A percentile compares a stretch with the other conserved stretches of the same genome.
phyloP scores from a whole-genome alignment of 2,797 vertebrate genomes.

The Acanthurus lineatus region DNA sequence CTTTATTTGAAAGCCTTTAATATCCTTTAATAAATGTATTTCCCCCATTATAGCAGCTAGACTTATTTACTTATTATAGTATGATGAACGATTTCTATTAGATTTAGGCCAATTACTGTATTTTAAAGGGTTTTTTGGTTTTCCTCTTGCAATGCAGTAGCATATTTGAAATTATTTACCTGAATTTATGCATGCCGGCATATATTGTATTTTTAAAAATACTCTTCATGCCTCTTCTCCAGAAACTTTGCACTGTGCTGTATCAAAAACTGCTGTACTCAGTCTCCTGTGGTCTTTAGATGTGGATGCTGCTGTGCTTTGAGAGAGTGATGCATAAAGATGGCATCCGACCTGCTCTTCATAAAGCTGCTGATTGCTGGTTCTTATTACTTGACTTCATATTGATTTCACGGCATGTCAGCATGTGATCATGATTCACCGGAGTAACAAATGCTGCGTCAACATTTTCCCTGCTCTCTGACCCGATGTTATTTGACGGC shows the following conservation, averaged over 20 bases:
- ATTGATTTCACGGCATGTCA: conserved; percentile 78
- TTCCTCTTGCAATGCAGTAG: background rate
- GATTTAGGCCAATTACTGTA: background rate
- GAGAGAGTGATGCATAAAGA: conserved; percentile 61
- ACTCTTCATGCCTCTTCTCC: background rate
- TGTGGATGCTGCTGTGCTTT: conserved; percentile 56
- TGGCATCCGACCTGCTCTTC: conserved; percentile 49
- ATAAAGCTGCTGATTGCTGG: conserved; percentile 59
- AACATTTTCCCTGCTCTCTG: conserved; percentile 62
- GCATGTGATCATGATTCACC: conserved; percentile 62
- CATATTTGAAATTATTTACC: conserved; percentile 3
- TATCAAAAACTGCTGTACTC: conserved; percentile 53
- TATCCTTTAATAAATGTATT: background rate
- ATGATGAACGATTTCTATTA: background rate
- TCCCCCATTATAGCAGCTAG: background rate
- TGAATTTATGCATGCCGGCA: conserved; percentile 16
- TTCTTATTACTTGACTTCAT: conserved; percentile 70
- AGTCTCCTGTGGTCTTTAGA: conserved; percentile 68
- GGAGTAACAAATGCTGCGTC: conserved; percentile 68
- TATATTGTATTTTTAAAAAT: background rate
- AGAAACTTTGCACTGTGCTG: conserved; percentile 27
- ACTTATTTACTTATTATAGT: background rate
- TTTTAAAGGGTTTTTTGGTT: background rate
- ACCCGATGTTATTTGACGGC: conserved; percentile 23
- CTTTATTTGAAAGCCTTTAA: conserved; percentile 9